Evolutionary conservation across 35 echinoderm and acorn worm genomes (phyloP), one percentile per base, ranked within the genome.

Genomic region (Hemicentrotus pulcherrimus): DNA sequence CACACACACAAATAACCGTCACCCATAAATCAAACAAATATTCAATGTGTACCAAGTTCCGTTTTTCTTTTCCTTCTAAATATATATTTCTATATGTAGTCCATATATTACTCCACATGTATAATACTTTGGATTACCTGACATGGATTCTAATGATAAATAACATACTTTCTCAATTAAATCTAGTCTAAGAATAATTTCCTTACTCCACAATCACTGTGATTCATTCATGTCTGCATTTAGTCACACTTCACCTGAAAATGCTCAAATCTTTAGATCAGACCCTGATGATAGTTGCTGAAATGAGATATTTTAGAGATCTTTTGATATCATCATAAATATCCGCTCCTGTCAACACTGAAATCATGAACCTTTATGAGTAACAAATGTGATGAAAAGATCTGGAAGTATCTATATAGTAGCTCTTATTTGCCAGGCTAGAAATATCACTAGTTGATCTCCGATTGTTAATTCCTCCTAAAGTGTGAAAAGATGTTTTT

Each of bases 311-410:
- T 78, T 78, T 78, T 78, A 8, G 65, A 78, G 65, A 78, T 78
- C 65, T 78, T 78, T 78, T 78, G 65, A 78, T 78, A 78, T 78
- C 65, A 71, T 71, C 61, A 5, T 78, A n/a, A 78, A 78, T 78
- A 78, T 78, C 65, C 65, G n/a, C 65, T 78, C 65, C 65, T 78
- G 65, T 78, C 65, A 78, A n/a, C 65, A 78, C 65, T 6, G 22
- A 78, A 78, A 78, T 78, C 24, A 78, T 78, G 65, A 78, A 78
- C 22, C 65, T 78, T 78, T 78, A 78, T 78, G 65, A 78, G 65
- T 78, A 78, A 78, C 65, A 78, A 78, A 78, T 78, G 65, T 78
- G 65, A 78, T 78, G 65, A 78, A 78, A 78, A 78, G 65, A 78
- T 78, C n/a, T n/a, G 19, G 24, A 28, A 78, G 4, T 78, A 22